Percentiles rank a stretch among this genome's conserved stretches.
These are phyloP conservation scores for Anguilla pacifica DNA, from an alignment of 2,797 vertebrate species.

Conservation along the genomic window DNA sequence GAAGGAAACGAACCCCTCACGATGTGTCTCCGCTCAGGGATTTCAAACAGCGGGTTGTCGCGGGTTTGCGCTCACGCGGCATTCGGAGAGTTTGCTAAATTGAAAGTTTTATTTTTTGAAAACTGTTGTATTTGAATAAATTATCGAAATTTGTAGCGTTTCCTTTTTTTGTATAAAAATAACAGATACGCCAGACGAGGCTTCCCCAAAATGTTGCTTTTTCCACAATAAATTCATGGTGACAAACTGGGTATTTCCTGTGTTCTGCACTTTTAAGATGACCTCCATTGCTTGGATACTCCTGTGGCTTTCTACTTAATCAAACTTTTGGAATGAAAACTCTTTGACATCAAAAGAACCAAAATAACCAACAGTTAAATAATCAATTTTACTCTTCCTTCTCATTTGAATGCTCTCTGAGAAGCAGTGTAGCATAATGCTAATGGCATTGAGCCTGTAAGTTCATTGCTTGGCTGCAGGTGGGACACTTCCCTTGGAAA, in stretches of 20 bases:
- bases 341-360: neutral
- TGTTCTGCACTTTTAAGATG: neutral
- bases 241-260: slow-evolving; percentile 55
- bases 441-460: neutral
- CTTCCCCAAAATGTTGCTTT: slow-evolving; percentile 77
- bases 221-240: slow-evolving; percentile 91
- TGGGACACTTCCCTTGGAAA: neutral
- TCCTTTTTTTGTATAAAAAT: slow-evolving; percentile 84
- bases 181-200: slow-evolving; percentile 86
- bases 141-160: slow-evolving; percentile 95
- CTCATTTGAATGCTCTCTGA: neutral
- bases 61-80: slow-evolving; percentile 86
- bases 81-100: slow-evolving; percentile 95
- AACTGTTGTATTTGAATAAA: slow-evolving; percentile 97
- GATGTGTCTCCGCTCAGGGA: slow-evolving; percentile 96
- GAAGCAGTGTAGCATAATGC: neutral
- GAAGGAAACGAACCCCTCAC: slow-evolving; percentile 65
- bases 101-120: slow-evolving; percentile 95
- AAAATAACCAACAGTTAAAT: neutral
- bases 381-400: neutral
- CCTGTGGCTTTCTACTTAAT: neutral
- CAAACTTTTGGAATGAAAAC: neutral
- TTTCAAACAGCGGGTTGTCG: slow-evolving; percentile 83
- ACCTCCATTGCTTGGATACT: neutral
- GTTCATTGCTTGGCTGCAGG: neutral